Evolutionary conservation across 2,797 vertebrate species (phyloP), one percentile per base, ranked within the genome.

Genomic region (Telmatherina bonti): DNA sequence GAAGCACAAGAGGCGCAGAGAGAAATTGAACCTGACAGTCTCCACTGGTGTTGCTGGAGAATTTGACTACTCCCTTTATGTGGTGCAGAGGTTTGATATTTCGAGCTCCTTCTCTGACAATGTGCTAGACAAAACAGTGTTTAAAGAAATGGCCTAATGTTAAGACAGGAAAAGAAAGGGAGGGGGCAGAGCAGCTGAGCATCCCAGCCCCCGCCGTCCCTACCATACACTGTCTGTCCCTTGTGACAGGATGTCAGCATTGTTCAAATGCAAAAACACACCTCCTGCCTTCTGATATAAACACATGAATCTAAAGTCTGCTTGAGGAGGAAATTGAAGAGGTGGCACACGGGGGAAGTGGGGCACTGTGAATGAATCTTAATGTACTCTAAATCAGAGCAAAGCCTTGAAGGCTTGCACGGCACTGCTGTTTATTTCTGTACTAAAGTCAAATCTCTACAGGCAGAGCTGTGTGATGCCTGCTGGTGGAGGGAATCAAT

Each of bases 301-400:
- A 89, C 90, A 81, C 81, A 78, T 78, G 82, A 85, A 83, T 85
- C 70, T 81, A 66, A 85, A 81, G 76, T 88, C 79, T 83, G 82
- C 69, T 70, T 85, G 72, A 79, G 72, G 70, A 85, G 84, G 85
- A 91, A 90, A 87, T 78, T 89, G 84, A 90, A 89, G 85, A 84
- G 82, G 85, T 88, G 85, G 67, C 83, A 91, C 85, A 58, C 78
- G 11, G 41, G 79, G 85, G 78, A 80, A 85, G 78, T 67, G 43
- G 81, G 87, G 76, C 84, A 82, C 75, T 68, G 82, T 81, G 83
- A 89, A 83, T 78, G 85, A 90, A 92, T 89, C 81, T 85, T 91
- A 92, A 92, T 91, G 85, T 85, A 85, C 84, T 85, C 86, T 81
- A 92, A 91, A 90, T 89, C 87, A 89, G 89, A 91, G 87, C 65